Percentiles rank a stretch among this genome's conserved stretches.
Evolutionary conservation across 2,797 vertebrate genomes (phyloP).

Genomic region (Hyperoplus immaculatus): DNA sequence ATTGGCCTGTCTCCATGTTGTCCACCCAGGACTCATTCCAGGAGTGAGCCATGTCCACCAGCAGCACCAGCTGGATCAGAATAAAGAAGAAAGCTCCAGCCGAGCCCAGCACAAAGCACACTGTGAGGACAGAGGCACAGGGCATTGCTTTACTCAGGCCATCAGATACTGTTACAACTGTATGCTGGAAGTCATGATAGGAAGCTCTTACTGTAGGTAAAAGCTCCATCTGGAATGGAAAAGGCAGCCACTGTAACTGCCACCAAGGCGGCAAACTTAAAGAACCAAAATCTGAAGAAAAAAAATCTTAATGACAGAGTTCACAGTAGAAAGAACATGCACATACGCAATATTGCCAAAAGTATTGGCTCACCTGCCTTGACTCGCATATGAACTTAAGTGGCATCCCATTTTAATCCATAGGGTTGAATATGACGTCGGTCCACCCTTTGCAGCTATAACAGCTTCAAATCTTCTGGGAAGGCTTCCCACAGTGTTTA

Average conservation of each 20-base stretch:
- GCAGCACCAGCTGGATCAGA: conserved; percentile 92
- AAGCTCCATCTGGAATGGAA: conserved; percentile 92
- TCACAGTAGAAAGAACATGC: background rate
- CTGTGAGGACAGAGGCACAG: conserved; percentile 72
- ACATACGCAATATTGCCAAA: background rate
- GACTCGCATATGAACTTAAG: too few relatives aligned
- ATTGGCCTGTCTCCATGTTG: conserved; percentile 89
- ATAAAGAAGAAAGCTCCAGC: conserved; percentile 90
- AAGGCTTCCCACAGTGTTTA: too few relatives aligned
- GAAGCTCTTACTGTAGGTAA: conserved; percentile 83
- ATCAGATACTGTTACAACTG: background rate
- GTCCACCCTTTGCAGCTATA: too few relatives aligned
- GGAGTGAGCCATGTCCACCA: conserved; percentile 93
- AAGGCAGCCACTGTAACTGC: conserved; percentile 92
- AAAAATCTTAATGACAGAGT: conserved; percentile 1
- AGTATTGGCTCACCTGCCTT: too few relatives aligned
- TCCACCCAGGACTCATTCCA: conserved; percentile 92
- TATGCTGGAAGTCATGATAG: background rate
- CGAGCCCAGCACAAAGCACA: conserved; percentile 88
- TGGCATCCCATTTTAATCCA: too few relatives aligned
- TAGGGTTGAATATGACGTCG: too few relatives aligned
- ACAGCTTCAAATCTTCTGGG: too few relatives aligned
- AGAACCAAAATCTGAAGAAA: conserved; percentile 93
- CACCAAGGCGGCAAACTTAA: conserved; percentile 91
- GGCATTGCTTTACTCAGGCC: background rate